phyloP scores from a whole-genome alignment of 2,113 vertebrate species.

The Passer domesticus region DNA sequence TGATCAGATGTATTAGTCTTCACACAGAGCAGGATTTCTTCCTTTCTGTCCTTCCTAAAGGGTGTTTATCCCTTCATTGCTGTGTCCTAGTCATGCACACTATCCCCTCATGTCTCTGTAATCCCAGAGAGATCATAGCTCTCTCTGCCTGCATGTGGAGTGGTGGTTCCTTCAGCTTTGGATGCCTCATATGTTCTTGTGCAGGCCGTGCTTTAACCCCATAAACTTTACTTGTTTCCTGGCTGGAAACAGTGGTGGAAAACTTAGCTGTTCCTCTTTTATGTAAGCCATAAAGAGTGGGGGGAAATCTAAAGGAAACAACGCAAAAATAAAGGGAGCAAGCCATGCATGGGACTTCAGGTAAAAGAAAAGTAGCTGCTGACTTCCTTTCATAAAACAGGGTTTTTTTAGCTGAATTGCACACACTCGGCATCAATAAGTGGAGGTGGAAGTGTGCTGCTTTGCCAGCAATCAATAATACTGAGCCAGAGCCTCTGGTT shows the following conservation, averaged over 20 bases:
- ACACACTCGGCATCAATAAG: neutral
- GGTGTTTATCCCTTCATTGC: neutral
- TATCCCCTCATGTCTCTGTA: neutral
- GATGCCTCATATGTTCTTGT: neutral
- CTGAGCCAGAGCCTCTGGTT: neutral
- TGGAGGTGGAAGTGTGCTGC: neutral
- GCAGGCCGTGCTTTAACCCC: neutral
- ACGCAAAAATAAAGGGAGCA: neutral
- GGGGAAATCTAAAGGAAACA: neutral
- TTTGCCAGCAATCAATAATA: neutral
- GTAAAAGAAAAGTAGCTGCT: neutral
- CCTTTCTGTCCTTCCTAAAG: neutral
- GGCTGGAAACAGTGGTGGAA: neutral
- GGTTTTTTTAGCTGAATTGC: neutral
- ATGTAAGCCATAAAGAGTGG: neutral
- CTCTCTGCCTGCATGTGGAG: neutral
- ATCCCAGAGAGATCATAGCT: neutral
- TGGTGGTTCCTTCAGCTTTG: neutral
- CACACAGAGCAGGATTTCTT: neutral
- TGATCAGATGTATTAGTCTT: neutral
- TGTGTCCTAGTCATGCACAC: neutral
- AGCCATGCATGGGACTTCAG: neutral
- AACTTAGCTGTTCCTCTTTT: neutral
- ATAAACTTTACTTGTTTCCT: neutral
- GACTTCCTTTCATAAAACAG: neutral